Evolutionary conservation across 2,113 vertebrate genomes (phyloP).

Genomic region (Sprattus sprattus): DNA sequence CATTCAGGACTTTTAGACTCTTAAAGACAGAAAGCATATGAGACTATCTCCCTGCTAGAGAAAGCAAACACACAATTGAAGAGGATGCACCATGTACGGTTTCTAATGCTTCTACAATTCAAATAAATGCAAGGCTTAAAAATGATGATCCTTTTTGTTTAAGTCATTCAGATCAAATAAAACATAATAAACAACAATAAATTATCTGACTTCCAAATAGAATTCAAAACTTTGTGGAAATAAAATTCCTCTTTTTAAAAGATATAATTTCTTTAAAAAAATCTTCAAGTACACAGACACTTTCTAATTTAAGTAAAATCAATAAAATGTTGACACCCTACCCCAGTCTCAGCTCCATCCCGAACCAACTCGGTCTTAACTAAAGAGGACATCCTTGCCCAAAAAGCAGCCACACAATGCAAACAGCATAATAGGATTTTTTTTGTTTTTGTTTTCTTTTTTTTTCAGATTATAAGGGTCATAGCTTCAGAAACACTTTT

Average conservation of each 20-base stretch:
- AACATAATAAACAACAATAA: constrained; percentile 60
- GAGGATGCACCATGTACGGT: neutral
- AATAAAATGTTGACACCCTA: constrained; percentile 34
- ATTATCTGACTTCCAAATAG: constrained; percentile 62
- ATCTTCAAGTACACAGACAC: constrained; percentile 55
- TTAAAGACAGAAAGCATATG: constrained; percentile 20
- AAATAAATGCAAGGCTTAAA: constrained; percentile 50
- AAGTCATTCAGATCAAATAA: constrained; percentile 52
- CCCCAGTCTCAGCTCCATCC: neutral
- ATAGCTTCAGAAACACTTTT: neutral
- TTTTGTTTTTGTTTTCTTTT: neutral
- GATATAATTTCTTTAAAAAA: constrained; percentile 56
- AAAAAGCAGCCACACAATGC: constrained; percentile 4
- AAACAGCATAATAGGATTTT: constrained; percentile 24
- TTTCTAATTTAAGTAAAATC: constrained; percentile 46
- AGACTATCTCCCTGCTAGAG: neutral
- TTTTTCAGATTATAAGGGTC: constrained; percentile 26
- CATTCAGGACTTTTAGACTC: constrained; percentile 49
- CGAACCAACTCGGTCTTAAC: neutral
- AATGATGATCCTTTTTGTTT: constrained; percentile 61
- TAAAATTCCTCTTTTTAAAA: constrained; percentile 52
- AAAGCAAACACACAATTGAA: constrained; percentile 16
- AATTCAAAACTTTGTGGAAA: constrained; percentile 46
- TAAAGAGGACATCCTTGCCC: constrained; percentile 16
- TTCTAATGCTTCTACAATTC: constrained; percentile 6